phyloP scores from a whole-genome alignment of 2,888 invertebrate genomes.

The Frankliniella fusca region DNA sequence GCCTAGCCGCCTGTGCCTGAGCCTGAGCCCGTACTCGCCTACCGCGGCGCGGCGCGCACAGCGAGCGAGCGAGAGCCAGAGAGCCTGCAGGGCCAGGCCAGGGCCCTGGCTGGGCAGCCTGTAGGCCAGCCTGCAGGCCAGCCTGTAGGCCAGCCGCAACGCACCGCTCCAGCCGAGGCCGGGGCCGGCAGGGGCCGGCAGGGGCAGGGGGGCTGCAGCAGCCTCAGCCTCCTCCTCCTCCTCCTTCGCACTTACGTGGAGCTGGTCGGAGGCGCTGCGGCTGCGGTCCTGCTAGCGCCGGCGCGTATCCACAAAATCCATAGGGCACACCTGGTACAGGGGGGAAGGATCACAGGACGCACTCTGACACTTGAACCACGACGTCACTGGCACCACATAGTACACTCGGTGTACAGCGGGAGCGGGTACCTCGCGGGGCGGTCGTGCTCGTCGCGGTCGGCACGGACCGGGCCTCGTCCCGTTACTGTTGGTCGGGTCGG shows the following conservation, averaged over 20 bases:
- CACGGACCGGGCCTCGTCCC: background rate
- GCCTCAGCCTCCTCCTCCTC: background rate
- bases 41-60: too few relatives aligned
- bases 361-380: background rate
- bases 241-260: background rate
- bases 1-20: too few relatives aligned
- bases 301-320: slow-evolving; percentile 17
- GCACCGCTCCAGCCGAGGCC: background rate
- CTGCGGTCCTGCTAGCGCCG: background rate
- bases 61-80: too few relatives aligned
- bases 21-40: too few relatives aligned
- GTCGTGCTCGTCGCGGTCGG: background rate
- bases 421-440: background rate
- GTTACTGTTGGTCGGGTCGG: background rate
- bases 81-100: too few relatives aligned
- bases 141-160: background rate
- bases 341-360: background rate
- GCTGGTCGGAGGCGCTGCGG: background rate
- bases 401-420: background rate
- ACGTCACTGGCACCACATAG: background rate
- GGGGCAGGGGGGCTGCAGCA: background rate
- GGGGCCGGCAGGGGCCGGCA: background rate
- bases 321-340: background rate
- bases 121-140: background rate
- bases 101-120: too few relatives aligned